Evolutionary conservation across 1,140 invertebrate species (phyloP), one percentile per base, ranked within the genome.

Genomic region (Camponotus pennsylvanicus): DNA sequence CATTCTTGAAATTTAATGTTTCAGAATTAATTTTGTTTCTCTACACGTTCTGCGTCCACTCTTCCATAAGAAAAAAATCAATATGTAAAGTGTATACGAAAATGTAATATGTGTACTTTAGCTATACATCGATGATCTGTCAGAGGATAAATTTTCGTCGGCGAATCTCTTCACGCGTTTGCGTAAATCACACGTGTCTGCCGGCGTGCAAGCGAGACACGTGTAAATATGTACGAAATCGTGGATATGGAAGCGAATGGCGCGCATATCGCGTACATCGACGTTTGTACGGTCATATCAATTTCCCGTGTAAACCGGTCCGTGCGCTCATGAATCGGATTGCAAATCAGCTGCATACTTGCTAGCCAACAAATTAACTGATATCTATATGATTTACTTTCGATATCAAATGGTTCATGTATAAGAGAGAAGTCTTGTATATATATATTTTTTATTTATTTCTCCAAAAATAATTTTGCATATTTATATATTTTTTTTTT

Each of bases 201-300:
- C 5, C 49, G 67, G 15, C 18, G 55, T 27, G 13, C 77, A 37
- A 61, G 27, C 83, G 63, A 79, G 83, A 79, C 63, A 61, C 83
- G 83, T 71, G 88, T 80, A 89, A 89, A 89, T 89, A 90, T 89
- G 73, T 63, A 89, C 88, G 88, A 84, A 82, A 84, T 89, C 85
- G 55, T 67, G 64, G 84, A 83, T 79, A 90, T 61, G 57, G 69
- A 61, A 18, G 49, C 49, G 52, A 37, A 27, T 52, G 49, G 18
- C 9, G 52, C 52, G 49, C 27, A 57, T 84, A 88, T 59, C 59
- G 45, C 40, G 49, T 15, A 61, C 55, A 59, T 42, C 18, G 11
- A 63, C 76, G 67, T 87, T 89, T 80, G 79, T 18, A 34, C 76
- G 64, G 55, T 63, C 80, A 69, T 90, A 90, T 90, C 84, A 75